Evolutionary conservation across 2,113 vertebrate genomes (phyloP).

Genomic region (Cheirogaleus medius): DNA sequence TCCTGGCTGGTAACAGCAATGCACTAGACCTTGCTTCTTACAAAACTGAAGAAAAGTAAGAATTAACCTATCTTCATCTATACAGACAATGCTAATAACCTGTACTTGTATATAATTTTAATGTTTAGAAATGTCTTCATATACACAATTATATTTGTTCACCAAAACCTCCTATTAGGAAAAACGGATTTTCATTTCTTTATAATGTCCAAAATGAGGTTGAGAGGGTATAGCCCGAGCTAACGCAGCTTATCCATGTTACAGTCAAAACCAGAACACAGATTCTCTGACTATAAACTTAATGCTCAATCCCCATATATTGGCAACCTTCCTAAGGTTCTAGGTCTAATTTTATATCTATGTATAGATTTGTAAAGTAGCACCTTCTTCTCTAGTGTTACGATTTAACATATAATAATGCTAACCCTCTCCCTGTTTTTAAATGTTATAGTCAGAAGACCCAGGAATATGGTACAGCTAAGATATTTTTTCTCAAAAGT

Average conservation of each 20-base stretch:
- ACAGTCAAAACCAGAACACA: constrained; percentile 2
- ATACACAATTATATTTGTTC: neutral
- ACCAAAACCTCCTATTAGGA: neutral
- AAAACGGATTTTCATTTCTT: neutral
- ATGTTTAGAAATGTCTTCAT: constrained; percentile 34
- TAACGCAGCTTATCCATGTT: neutral
- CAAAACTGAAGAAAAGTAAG: neutral
- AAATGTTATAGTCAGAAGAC: neutral
- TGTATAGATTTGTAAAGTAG: neutral
- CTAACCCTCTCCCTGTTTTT: neutral
- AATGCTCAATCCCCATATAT: neutral
- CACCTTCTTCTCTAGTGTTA: neutral
- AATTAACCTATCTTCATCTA: neutral
- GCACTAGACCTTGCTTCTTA: neutral
- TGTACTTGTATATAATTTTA: neutral
- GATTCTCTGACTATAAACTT: neutral
- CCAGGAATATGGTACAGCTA: neutral
- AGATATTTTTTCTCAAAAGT: neutral
- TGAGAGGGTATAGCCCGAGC: neutral
- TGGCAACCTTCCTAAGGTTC: neutral
- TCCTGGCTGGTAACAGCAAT: neutral
- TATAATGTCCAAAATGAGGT: neutral
- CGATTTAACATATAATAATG: neutral
- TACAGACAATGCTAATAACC: neutral
- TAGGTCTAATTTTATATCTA: neutral